These are phyloP conservation scores for Lepidocyrtinus sp. DNA, from an alignment of 2,888 invertebrate genomes.

Conservation along the genomic window DNA sequence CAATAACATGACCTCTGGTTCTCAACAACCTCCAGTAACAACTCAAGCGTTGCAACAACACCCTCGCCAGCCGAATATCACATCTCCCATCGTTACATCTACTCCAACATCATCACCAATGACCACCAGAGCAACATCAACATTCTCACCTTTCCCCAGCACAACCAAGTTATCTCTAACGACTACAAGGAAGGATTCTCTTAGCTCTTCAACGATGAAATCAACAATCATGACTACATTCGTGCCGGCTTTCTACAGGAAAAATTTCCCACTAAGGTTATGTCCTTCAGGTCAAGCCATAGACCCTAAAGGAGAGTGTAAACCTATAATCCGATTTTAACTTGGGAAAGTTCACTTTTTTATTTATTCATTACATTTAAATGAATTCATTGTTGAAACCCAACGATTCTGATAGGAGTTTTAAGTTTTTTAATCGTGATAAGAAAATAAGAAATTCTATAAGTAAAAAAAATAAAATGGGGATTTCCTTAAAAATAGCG, in stretches of 20 bases:
- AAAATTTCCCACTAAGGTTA: background rate
- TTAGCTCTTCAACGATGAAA: background rate
- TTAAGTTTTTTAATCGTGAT: no score
- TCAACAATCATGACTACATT: background rate
- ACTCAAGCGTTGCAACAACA: background rate
- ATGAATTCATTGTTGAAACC: no score
- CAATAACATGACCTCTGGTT: no score
- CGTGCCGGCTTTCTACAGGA: conserved; percentile 5
- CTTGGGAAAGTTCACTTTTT: background rate
- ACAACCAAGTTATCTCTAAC: background rate
- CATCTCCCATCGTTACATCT: background rate
- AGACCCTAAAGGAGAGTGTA: conserved; percentile 37
- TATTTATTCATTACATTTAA: no score
- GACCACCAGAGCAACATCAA: background rate
- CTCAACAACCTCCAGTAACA: background rate
- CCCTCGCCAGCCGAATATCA: background rate
- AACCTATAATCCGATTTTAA: conserved; percentile 32
- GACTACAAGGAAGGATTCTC: background rate
- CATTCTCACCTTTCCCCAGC: background rate
- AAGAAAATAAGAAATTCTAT: no score
- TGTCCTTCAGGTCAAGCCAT: conserved; percentile 33
- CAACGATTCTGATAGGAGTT: no score
- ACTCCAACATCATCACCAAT: conserved; percentile 8
- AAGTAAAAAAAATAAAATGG: background rate
- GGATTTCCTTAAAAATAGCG: background rate